phyloP scores from a whole-genome alignment of 2,113 vertebrate genomes.

The Ploceus nigricollis region DNA sequence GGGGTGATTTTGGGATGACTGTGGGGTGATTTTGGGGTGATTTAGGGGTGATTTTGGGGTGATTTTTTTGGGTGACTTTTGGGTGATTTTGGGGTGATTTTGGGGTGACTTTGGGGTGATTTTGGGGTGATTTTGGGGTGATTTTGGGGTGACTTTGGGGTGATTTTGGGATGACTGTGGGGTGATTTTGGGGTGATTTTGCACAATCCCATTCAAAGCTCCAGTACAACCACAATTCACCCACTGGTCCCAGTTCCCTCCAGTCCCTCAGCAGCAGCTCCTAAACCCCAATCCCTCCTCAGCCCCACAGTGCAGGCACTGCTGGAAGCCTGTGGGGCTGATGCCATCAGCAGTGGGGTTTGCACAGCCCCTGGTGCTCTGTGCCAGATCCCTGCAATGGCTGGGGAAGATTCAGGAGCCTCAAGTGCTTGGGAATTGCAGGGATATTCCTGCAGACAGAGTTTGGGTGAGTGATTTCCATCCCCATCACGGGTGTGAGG shows the following conservation, averaged over 20 bases:
- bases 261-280: neutral
- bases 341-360: neutral
- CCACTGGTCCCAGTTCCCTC: fast-evolving
- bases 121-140: neutral
- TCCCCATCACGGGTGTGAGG: neutral
- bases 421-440: neutral
- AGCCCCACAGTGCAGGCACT: neutral
- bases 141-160: neutral
- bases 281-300: neutral
- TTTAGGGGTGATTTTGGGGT: too few relatives aligned
- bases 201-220: neutral
- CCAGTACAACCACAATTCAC: neutral
- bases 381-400: neutral
- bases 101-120: neutral
- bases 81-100: too few relatives aligned
- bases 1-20: neutral
- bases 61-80: too few relatives aligned
- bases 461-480: neutral
- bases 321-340: fast-evolving
- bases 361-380: neutral
- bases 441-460: neutral
- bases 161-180: neutral
- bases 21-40: neutral
- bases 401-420: neutral
- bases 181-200: neutral